phyloP scores from a whole-genome alignment of 2,113 vertebrate species.

The Lepus americanus region DNA sequence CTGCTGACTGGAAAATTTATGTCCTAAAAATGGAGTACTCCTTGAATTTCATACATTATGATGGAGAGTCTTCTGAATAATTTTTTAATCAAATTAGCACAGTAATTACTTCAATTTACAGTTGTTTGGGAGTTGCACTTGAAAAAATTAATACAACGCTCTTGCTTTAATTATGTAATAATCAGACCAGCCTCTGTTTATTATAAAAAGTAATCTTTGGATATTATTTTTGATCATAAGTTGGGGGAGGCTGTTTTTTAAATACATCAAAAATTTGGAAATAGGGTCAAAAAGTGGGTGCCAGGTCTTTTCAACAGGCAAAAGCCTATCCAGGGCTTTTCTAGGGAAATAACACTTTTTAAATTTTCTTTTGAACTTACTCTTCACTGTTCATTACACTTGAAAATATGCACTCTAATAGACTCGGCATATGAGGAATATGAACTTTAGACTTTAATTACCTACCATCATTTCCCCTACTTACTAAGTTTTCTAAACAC shows the following conservation, averaged over 20 bases:
- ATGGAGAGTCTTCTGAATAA: not conserved
- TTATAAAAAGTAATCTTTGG: not conserved
- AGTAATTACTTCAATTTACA: not conserved
- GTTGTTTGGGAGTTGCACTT: not conserved
- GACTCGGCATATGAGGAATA: not conserved
- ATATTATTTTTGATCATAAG: not conserved
- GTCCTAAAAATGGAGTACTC: not conserved
- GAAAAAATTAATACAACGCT: not conserved
- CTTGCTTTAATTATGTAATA: not conserved
- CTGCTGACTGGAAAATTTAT: not conserved
- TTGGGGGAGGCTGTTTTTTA: not conserved
- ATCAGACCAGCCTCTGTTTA: not conserved
- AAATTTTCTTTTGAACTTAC: too few relatives aligned
- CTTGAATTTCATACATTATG: not conserved
- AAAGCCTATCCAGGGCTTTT: not conserved
- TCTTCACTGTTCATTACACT: not conserved
- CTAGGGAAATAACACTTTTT: not conserved
- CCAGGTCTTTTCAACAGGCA: not conserved
- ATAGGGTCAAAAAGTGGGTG: not conserved
- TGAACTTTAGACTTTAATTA: not conserved
- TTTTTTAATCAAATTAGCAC: not conserved
- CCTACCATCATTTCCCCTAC: not conserved
- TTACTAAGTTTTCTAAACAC: not conserved
- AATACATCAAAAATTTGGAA: not conserved
- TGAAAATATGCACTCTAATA: fast-evolving